These are phyloP conservation scores for Mesoclemmys tuberculata DNA, from an alignment of 2,113 vertebrate genomes.

Conservation along the genomic window DNA sequence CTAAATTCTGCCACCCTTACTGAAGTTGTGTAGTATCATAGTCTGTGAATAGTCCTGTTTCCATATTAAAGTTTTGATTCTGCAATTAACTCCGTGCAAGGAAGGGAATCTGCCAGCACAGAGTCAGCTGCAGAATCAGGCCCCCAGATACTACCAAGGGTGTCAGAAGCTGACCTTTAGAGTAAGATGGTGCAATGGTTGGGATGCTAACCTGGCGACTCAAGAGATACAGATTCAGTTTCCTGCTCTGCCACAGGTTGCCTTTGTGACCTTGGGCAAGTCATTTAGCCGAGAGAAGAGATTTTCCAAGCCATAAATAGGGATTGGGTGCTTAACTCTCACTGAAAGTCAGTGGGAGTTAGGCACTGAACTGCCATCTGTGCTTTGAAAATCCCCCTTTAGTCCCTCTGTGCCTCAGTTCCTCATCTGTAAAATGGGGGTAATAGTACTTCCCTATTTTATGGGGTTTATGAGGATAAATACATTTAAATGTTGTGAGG, in stretches of 20 bases:
- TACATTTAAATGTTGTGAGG: accelerated
- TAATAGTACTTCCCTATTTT: neutral
- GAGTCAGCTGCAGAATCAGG: neutral
- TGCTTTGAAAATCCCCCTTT: neutral
- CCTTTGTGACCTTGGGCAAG: neutral
- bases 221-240: neutral
- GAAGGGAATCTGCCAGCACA: neutral
- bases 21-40: neutral
- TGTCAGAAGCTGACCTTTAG: neutral
- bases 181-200: neutral
- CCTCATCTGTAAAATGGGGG: neutral
- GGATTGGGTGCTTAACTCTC: accelerated
- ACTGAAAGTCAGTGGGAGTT: neutral
- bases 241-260: neutral
- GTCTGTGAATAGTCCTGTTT: neutral
- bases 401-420: accelerated
- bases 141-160: neutral
- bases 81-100: neutral
- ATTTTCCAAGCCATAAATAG: neutral
- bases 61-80: neutral
- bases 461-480: neutral
- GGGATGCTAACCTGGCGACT: neutral
- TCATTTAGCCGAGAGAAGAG: neutral
- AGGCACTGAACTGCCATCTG: neutral
- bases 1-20: neutral